Evolutionary conservation across 2,888 invertebrate genomes (phyloP), one percentile per base, ranked within the genome.

Genomic region (Anticlea derivata): DNA sequence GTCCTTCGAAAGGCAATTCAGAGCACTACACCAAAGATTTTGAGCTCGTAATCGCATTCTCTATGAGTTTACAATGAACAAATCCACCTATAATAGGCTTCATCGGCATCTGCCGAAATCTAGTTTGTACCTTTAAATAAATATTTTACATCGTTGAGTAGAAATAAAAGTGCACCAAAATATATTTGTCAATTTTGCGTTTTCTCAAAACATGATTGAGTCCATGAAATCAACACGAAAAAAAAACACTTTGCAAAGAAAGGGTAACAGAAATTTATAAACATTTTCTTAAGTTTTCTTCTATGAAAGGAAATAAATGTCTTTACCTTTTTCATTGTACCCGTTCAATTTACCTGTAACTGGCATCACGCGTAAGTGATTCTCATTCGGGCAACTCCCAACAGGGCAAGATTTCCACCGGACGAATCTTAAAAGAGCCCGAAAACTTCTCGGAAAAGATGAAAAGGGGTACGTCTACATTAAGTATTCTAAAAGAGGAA

Each of bases 401-500:
- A 73, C 66, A 72, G 74, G 71, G 75, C 71, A 78, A 75, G 71
- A 77, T 79, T 81, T 81, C 77, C 73, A 76, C 75, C 75, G 78
- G 75, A 71, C 80, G 78, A 69, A 68, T 78, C 78, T 75, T 73
- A 77, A 85, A 78, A 78, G 81, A 78, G 71, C 69, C 75, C 78
- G 70, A 80, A 77, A 86, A 86, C 74, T 86, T 85, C 75, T 73
- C 62, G 58, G 72, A 71, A 79, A 73, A 77, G 80, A 81, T 78
- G 80, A 83, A 86, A 86, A 83, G 83, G 83, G 83, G 82, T 81
- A 50, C 75, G 55, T 83, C 82, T 83, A 78, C 78, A 86, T 85
- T 84, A 84, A 85, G 81, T 86, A 86, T 86, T 85, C 80, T 71
- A 74, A 86, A 84, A 86, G 84, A 83, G 72, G 77, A 82, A 81